These are phyloP conservation scores for Toxotes jaculatrix DNA, from an alignment of 2,113 vertebrate genomes.

Conservation along the genomic window DNA sequence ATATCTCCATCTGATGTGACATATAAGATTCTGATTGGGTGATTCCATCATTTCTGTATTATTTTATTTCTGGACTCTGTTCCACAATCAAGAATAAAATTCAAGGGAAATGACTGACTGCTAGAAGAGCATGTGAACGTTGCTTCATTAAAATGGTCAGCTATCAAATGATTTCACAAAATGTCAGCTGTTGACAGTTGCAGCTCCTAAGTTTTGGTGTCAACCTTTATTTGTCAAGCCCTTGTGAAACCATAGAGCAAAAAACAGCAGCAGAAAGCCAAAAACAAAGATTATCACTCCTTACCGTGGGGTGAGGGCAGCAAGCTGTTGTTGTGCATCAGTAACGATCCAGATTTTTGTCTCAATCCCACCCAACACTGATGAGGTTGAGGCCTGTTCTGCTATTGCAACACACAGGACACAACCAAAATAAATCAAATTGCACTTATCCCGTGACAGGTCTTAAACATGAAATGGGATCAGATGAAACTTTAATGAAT, in stretches of 20 bases:
- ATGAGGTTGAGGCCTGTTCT: slow-evolving; percentile 51
- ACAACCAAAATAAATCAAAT: slow-evolving; percentile 45
- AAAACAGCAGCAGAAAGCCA: slow-evolving; percentile 44
- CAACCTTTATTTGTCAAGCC: slow-evolving; percentile 4
- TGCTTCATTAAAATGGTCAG: not conserved
- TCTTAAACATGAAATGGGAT: slow-evolving; percentile 58
- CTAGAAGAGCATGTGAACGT: not conserved
- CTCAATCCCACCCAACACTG: slow-evolving; percentile 60
- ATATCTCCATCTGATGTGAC: not conserved
- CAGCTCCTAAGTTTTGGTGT: not conserved
- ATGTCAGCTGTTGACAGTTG: not conserved
- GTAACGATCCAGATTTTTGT: slow-evolving; percentile 70
- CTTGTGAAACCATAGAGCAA: slow-evolving; percentile 1
- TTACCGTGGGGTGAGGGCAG: slow-evolving; percentile 35
- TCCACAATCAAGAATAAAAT: not conserved
- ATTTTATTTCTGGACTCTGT: not conserved
- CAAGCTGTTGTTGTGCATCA: slow-evolving; percentile 66
- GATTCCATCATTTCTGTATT: not conserved
- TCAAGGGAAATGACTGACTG: too few relatives aligned
- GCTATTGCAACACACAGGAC: slow-evolving; percentile 34
- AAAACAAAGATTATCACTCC: slow-evolving; percentile 66
- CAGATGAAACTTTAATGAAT: slow-evolving; percentile 56
- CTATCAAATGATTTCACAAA: not conserved
- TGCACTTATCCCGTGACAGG: slow-evolving; percentile 43
- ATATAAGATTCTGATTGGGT: not conserved